phyloP scores from a whole-genome alignment of 2,888 invertebrate species.

The Volucella inflata region DNA sequence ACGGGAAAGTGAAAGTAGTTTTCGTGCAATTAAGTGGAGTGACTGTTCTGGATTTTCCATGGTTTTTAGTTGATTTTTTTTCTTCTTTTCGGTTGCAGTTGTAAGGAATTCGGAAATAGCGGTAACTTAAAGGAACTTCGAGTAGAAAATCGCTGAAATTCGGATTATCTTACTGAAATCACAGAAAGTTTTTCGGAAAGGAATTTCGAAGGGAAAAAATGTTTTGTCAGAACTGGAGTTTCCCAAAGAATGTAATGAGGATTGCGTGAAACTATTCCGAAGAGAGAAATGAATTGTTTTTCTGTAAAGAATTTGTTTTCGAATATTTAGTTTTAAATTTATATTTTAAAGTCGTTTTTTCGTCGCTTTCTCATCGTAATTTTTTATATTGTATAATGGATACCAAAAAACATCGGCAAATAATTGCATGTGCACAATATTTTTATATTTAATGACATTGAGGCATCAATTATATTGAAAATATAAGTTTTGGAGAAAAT shows the following conservation, averaged over 20 bases:
- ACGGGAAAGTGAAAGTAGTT: constrained; percentile 38
- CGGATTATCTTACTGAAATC: constrained; percentile 2
- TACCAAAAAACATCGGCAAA: too few relatives aligned
- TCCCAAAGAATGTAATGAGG: too few relatives aligned
- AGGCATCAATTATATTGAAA: too few relatives aligned
- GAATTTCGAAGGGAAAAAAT: too few relatives aligned
- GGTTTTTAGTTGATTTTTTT: constrained; percentile 39
- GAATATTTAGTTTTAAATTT: too few relatives aligned
- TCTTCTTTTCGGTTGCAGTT: constrained; percentile 39
- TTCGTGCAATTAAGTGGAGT: constrained; percentile 64
- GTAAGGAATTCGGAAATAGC: constrained; percentile 43
- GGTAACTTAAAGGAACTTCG: constrained; percentile 47
- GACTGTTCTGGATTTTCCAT: constrained; percentile 42
- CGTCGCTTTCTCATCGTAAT: too few relatives aligned
- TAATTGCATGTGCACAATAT: too few relatives aligned
- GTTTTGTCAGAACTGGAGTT: neutral
- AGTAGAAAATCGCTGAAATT: constrained; percentile 21
- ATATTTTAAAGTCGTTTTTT: too few relatives aligned
- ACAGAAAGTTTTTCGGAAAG: neutral
- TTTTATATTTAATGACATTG: too few relatives aligned
- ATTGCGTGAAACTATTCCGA: constrained; percentile 8
- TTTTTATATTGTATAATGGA: too few relatives aligned
- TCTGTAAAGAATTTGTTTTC: neutral
- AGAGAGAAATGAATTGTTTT: neutral
- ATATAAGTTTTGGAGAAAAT: too few relatives aligned